Conservation (phyloP, 1,140 invertebrate species). For the Wiebesia pumilae region DNA sequence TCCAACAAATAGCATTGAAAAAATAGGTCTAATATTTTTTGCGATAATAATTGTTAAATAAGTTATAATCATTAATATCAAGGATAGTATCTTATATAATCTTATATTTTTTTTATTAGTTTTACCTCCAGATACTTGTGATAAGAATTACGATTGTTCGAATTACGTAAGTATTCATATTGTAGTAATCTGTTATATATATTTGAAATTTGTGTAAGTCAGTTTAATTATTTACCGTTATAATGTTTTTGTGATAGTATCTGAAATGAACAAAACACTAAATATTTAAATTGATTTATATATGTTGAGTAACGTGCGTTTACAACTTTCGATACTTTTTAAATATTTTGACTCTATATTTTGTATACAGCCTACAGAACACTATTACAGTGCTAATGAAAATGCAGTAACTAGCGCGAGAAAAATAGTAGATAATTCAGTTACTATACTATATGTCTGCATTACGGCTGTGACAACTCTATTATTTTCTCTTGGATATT, state of each 20-base stretch:
- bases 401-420: slow-evolving; percentile 52
- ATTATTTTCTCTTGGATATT: slow-evolving; percentile 84
- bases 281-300: not conserved
- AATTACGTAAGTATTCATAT: slow-evolving; percentile 52
- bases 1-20: slow-evolving; percentile 34
- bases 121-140: slow-evolving; percentile 52
- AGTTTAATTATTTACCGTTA: slow-evolving; percentile 2
- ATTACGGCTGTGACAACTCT: slow-evolving; percentile 82
- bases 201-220: not conserved
- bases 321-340: not conserved
- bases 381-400: slow-evolving; percentile 54
- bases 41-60: not conserved
- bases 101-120: slow-evolving; percentile 37
- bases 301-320: not conserved
- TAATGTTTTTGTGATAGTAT: not conserved
- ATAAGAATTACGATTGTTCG: slow-evolving; percentile 56
- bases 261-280: not conserved
- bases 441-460: slow-evolving; percentile 66
- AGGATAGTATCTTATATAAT: not conserved
- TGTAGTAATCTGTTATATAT: not conserved
- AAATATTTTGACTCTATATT: slow-evolving; percentile 32
- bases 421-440: slow-evolving; percentile 61
- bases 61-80: not conserved
- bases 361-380: slow-evolving; percentile 28
- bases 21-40: slow-evolving; percentile 53